phyloP scores from a whole-genome alignment of 2,888 invertebrate genomes.

The Andrena dorsata region DNA sequence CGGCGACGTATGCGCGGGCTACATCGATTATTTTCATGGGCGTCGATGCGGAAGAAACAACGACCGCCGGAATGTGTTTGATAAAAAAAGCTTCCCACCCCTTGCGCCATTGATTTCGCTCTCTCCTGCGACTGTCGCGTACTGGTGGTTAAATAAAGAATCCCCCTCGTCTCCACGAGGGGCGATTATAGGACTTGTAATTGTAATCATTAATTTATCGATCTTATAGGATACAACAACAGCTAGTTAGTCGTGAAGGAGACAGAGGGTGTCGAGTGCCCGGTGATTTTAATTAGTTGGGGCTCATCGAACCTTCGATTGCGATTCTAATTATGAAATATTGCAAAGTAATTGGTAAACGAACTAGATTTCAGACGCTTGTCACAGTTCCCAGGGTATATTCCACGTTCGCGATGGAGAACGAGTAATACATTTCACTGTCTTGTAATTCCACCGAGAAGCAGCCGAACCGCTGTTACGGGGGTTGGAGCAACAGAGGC shows the following conservation, averaged over 20 bases:
- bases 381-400: not conserved
- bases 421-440: too few species aligned
- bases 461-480: not conserved
- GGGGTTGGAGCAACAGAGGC: not conserved
- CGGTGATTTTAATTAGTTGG: conserved; percentile 31
- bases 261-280: conserved; percentile 9
- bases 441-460: not conserved
- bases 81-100: conserved; percentile 20
- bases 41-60: conserved; percentile 32
- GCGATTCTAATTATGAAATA: conserved; percentile 22
- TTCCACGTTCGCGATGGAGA: not conserved
- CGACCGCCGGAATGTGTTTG: conserved; percentile 19
- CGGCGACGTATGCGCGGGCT: not conserved
- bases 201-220: conserved; percentile 25
- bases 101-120: not conserved
- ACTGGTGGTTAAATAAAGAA: not conserved
- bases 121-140: not conserved
- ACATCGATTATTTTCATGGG: conserved; percentile 43
- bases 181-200: not conserved
- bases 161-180: not conserved
- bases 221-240: conserved; percentile 14
- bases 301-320: conserved; percentile 19
- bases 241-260: not conserved
- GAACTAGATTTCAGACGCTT: not conserved
- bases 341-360: not conserved